Evolutionary conservation across 2,888 invertebrate species (phyloP).

Genomic region (Antheraea assamensis): DNA sequence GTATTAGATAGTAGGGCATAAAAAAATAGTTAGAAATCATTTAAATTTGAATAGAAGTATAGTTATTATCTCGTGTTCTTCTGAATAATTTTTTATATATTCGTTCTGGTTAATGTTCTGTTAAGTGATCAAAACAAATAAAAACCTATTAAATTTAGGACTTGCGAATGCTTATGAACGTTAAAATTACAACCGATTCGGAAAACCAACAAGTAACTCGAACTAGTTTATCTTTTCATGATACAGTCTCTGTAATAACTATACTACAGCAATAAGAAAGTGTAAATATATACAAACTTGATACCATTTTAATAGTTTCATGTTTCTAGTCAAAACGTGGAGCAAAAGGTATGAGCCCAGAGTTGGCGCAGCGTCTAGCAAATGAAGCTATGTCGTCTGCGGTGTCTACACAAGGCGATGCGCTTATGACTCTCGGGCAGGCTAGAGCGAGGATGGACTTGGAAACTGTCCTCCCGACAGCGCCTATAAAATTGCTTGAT

Average conservation of each 20-base stretch:
- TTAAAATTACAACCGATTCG: no score
- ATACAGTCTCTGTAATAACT: no score
- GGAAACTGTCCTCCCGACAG: conserved; percentile 58
- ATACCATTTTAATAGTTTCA: neutral
- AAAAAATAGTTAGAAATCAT: neutral
- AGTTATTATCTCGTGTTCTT: neutral
- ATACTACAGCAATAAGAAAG: no score
- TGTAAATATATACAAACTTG: no score
- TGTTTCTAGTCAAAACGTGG: conserved; percentile 67
- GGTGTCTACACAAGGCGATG: conserved; percentile 60
- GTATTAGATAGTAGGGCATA: neutral
- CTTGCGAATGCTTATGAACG: no score
- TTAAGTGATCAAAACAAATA: no score
- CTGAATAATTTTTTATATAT: neutral
- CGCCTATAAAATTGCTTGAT: conserved; percentile 63
- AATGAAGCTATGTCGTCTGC: conserved; percentile 61
- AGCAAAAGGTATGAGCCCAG: conserved; percentile 69
- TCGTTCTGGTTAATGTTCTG: no score
- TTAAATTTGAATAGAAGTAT: neutral
- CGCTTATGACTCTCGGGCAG: conserved; percentile 67
- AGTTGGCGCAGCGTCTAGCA: conserved; percentile 59
- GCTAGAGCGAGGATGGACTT: conserved; percentile 69
- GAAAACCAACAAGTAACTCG: no score
- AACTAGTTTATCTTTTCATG: no score
- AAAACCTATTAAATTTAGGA: no score